These are phyloP conservation scores for Dasypus novemcinctus DNA, from an alignment of 2,113 vertebrate species.

Conservation along the genomic window DNA sequence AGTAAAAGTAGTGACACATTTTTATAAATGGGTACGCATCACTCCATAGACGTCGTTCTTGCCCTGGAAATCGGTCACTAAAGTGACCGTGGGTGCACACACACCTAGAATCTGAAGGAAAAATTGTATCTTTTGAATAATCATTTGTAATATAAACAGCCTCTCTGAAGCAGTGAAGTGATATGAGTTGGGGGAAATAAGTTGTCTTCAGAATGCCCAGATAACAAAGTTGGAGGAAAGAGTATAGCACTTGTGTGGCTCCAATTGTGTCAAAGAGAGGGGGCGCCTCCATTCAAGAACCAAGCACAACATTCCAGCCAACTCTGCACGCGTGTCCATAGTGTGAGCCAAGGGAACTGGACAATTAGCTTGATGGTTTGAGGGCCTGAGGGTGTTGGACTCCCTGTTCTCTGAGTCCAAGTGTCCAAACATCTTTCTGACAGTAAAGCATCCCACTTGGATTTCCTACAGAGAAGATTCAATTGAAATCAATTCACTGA, in stretches of 20 bases:
- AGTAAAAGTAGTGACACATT: background rate
- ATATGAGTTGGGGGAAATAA: background rate
- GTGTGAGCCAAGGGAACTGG: background rate
- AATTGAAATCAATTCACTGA: background rate
- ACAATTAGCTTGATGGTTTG: background rate
- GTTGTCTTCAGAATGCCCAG: background rate
- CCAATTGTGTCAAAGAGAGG: background rate
- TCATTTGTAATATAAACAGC: background rate
- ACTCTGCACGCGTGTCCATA: background rate
- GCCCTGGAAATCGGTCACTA: background rate
- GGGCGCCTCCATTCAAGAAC: rapidly evolving
- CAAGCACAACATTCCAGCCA: background rate
- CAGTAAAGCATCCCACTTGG: background rate
- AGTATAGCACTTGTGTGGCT: background rate
- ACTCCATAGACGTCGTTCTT: background rate
- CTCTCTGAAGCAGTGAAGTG: background rate
- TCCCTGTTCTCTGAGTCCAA: background rate
- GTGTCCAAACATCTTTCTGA: background rate
- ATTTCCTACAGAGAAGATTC: background rate
- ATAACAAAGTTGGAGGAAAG: background rate
- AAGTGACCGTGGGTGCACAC: background rate
- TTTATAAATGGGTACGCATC: background rate
- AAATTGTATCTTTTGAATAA: background rate
- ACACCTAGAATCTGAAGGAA: background rate
- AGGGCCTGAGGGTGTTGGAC: background rate